A percentile compares a stretch with the other conserved stretches of the same genome.
phyloP scores from a whole-genome alignment of 2,797 vertebrate genomes.

The Coreius guichenoti region DNA sequence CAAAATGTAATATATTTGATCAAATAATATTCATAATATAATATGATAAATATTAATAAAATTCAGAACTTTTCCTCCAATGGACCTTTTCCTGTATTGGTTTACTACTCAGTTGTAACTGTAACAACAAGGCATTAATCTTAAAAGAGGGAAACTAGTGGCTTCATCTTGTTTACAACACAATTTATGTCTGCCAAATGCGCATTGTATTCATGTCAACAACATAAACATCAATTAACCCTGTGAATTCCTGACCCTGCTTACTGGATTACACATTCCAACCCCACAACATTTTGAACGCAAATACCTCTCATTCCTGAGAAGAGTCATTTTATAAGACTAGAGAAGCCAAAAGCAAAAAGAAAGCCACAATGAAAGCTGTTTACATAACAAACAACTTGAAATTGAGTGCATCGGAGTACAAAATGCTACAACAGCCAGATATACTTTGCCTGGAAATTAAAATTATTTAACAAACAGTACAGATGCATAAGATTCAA shows the following conservation, averaged over 20 bases:
- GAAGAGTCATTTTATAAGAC: slow-evolving; percentile 44
- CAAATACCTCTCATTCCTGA: slow-evolving; percentile 52
- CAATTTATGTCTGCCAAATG: slow-evolving; percentile 46
- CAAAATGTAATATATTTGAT: background rate
- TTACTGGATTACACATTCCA: slow-evolving; percentile 59
- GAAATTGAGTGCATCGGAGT: background rate
- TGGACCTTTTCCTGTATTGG: background rate
- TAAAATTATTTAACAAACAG: background rate
- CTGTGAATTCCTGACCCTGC: slow-evolving; percentile 52
- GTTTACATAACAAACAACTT: slow-evolving; percentile 27
- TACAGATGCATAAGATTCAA: background rate
- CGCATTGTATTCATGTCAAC: slow-evolving; percentile 27
- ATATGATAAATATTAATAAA: background rate
- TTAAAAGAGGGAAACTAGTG: slow-evolving; percentile 25
- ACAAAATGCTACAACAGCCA: slow-evolving; percentile 17
- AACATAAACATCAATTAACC: slow-evolving; percentile 58
- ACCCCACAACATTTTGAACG: slow-evolving; percentile 40
- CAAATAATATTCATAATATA: background rate
- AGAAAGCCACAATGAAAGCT: slow-evolving; percentile 22
- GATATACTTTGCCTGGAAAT: background rate
- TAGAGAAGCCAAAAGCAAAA: slow-evolving; percentile 11
- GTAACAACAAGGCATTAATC: slow-evolving; percentile 4
- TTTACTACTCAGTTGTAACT: slow-evolving; percentile 2
- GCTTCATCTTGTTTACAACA: slow-evolving; percentile 17
- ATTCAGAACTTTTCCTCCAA: background rate